A percentile compares a stretch with the other conserved stretches of the same genome.
phyloP scores from a whole-genome alignment of 2,888 invertebrate species.

The Drosophila incognita region DNA sequence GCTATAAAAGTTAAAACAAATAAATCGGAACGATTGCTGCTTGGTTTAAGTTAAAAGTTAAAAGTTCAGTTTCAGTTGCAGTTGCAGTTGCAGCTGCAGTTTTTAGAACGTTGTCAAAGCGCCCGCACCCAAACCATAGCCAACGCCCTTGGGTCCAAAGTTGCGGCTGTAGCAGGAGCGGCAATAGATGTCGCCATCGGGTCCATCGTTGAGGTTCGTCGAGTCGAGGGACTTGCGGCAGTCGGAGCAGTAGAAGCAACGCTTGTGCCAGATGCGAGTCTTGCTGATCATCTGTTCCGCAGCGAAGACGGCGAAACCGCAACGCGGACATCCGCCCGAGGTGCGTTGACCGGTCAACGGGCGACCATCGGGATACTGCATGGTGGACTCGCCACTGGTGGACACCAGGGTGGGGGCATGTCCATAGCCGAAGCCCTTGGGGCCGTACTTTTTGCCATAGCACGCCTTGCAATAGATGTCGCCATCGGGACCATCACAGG shows the following conservation, averaged over 20 bases:
- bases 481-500: slow-evolving; percentile 96
- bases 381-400: slow-evolving; percentile 90
- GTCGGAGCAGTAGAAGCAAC: slow-evolving; percentile 96
- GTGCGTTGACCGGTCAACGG: slow-evolving; percentile 91
- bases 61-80: slow-evolving; percentile 83
- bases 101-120: slow-evolving; percentile 94
- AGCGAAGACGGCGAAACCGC: slow-evolving; percentile 96
- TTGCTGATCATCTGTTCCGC: slow-evolving; percentile 99
- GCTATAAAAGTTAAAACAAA: slow-evolving; percentile 44
- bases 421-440: slow-evolving; percentile 95
- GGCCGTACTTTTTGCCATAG: slow-evolving; percentile 95
- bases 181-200: slow-evolving; percentile 97
- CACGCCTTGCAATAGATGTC: slow-evolving; percentile 97
- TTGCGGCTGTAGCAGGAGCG: slow-evolving; percentile 94
- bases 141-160: slow-evolving; percentile 95
- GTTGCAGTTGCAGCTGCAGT: slow-evolving; percentile 82
- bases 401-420: slow-evolving; percentile 94
- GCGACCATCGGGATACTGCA: slow-evolving; percentile 89
- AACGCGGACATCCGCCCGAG: slow-evolving; percentile 92
- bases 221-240: slow-evolving; percentile 95
- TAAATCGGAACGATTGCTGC: slow-evolving; percentile 58
- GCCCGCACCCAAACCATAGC: slow-evolving; percentile 96
- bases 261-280: slow-evolving; percentile 95
- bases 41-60: slow-evolving; percentile 16
- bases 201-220: slow-evolving; percentile 95